Evolutionary conservation across 2,888 invertebrate genomes (phyloP).

Genomic region (Caradrina clavipalpis): DNA sequence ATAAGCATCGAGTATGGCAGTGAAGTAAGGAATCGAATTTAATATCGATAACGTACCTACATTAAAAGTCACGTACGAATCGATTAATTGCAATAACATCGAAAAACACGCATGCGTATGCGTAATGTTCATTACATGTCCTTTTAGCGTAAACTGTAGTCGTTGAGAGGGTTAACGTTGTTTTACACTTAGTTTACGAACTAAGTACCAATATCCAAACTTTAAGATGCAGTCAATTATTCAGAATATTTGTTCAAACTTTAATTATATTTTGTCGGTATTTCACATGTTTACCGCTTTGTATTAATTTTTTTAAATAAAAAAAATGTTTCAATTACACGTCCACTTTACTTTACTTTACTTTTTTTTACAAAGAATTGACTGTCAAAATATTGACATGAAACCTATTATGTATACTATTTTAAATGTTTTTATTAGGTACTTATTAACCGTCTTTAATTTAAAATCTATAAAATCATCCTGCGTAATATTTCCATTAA

Average conservation of each 20-base stretch:
- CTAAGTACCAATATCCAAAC: neutral
- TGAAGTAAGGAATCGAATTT: conserved; percentile 49
- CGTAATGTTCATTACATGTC: conserved; percentile 46
- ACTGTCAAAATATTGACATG: no score
- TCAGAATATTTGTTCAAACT: neutral
- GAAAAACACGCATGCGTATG: conserved; percentile 34
- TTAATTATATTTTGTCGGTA: neutral
- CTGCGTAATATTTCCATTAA: neutral
- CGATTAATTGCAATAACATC: conserved; percentile 60
- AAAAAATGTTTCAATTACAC: no score
- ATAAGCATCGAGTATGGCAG: conserved; percentile 43
- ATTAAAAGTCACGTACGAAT: conserved; percentile 58
- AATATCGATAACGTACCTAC: conserved; percentile 58
- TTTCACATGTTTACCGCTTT: neutral
- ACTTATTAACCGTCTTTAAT: no score
- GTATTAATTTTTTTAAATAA: neutral
- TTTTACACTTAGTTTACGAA: neutral
- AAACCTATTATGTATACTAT: no score
- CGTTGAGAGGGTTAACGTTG: conserved; percentile 8
- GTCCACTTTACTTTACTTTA: no score
- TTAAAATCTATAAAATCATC: neutral
- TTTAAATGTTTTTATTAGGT: no score
- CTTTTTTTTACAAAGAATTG: neutral
- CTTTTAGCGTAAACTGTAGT: conserved; percentile 40
- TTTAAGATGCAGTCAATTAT: neutral